Evolutionary conservation across 2,888 invertebrate species (phyloP).

Genomic region (Drosophila lutescens): DNA sequence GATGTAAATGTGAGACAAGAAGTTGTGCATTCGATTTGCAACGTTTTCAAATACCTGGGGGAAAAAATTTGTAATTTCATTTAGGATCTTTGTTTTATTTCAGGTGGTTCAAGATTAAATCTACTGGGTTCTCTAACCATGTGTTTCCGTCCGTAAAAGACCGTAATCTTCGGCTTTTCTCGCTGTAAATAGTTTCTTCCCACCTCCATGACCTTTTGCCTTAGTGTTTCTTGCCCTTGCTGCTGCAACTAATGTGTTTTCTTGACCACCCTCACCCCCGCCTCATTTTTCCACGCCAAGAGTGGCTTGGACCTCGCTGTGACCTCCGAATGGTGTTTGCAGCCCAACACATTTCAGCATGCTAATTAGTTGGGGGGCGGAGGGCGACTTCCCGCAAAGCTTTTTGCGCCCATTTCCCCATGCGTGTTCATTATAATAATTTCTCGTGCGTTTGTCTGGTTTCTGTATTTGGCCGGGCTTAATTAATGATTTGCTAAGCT

Average conservation of each 20-base stretch:
- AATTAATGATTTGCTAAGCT: conserved; percentile 74
- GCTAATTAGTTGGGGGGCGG: conserved; percentile 59
- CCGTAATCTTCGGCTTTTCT: background rate
- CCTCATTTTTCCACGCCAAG: conserved; percentile 31
- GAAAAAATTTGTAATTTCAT: background rate
- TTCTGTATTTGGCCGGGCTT: conserved; percentile 47
- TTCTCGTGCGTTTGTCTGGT: conserved; percentile 36
- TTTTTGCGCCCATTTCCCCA: conserved; percentile 65
- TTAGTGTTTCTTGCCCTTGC: conserved; percentile 23
- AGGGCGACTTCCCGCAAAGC: conserved; percentile 32
- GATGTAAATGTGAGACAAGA: background rate
- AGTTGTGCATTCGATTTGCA: background rate
- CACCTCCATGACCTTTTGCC: conserved; percentile 18
- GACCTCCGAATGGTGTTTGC: conserved; percentile 37
- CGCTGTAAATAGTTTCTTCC: background rate
- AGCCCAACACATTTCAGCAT: conserved; percentile 49
- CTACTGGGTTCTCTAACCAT: background rate
- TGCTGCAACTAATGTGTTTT: conserved; percentile 37
- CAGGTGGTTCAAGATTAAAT: background rate
- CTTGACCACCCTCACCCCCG: background rate
- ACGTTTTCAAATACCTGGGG: background rate
- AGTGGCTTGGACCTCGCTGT: conserved; percentile 20
- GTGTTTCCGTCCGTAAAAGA: background rate
- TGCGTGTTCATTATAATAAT: conserved; percentile 69
- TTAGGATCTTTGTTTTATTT: background rate